Percentiles rank a stretch among this genome's conserved stretches.
These are phyloP conservation scores for Chrysotoxum bicinctum DNA, from an alignment of 2,888 invertebrate genomes.

Conservation along the genomic window DNA sequence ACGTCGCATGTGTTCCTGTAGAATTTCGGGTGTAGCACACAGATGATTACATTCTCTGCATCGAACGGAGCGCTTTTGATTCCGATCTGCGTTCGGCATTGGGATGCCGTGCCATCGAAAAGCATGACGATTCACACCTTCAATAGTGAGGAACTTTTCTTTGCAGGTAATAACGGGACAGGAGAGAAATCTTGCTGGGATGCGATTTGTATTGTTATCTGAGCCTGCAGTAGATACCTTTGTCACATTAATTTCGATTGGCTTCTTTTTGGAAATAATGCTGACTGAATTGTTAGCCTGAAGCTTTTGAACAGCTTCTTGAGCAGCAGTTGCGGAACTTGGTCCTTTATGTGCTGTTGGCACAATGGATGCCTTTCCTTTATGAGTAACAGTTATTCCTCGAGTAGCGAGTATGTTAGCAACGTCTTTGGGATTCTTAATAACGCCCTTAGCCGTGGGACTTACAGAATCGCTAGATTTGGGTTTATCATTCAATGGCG, in stretches of 20 bases:
- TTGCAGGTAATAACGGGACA: slow-evolving; percentile 81
- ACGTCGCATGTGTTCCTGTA: slow-evolving; percentile 86
- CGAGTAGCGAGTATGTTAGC: slow-evolving; percentile 89
- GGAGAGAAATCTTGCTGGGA: slow-evolving; percentile 63
- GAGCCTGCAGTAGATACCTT: slow-evolving; percentile 73
- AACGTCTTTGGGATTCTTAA: slow-evolving; percentile 88
- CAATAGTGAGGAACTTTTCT: slow-evolving; percentile 82
- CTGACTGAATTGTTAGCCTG: slow-evolving; percentile 85
- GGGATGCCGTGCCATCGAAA: slow-evolving; percentile 73
- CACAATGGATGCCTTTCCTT: slow-evolving; percentile 82
- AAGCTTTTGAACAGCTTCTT: slow-evolving; percentile 79
- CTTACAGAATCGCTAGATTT: slow-evolving; percentile 88
- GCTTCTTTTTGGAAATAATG: slow-evolving; percentile 83
- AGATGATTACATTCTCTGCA: slow-evolving; percentile 89
- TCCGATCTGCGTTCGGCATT: slow-evolving; percentile 47
- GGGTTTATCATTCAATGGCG: slow-evolving; percentile 19
- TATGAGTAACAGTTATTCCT: slow-evolving; percentile 88
- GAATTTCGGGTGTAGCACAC: slow-evolving; percentile 85
- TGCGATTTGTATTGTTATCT: slow-evolving; percentile 80
- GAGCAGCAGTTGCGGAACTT: slow-evolving; percentile 79
- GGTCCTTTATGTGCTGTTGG: slow-evolving; percentile 81
- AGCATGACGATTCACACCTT: slow-evolving; percentile 82
- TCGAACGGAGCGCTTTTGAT: slow-evolving; percentile 80
- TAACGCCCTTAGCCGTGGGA: slow-evolving; percentile 84
- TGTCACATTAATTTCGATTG: slow-evolving; percentile 80